Conservation (phyloP, 2,888 invertebrate species). For the Microctonus hyperodae region DNA sequence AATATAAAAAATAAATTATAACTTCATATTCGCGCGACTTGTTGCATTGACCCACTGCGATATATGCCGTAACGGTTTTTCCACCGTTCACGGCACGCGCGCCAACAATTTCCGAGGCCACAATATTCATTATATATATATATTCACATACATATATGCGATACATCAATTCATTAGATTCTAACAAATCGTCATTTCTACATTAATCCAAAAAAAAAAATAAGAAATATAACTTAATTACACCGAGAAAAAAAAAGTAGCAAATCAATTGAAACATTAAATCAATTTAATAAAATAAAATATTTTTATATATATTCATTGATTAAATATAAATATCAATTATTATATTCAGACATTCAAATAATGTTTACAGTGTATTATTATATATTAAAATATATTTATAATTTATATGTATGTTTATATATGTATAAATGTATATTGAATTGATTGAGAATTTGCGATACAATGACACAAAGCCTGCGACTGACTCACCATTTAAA, state of each 20-base stretch:
- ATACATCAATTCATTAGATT: slow-evolving; percentile 11
- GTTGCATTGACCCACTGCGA: slow-evolving; percentile 56
- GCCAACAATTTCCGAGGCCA: not conserved
- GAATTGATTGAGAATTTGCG: not conserved
- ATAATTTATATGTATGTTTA: not conserved
- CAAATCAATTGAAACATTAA: too few species aligned
- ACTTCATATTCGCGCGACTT: slow-evolving; percentile 48
- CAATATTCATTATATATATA: not conserved
- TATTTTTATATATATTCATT: too few species aligned
- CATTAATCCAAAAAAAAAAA: too few species aligned
- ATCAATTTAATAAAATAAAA: too few species aligned
- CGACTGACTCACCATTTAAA: slow-evolving; percentile 56
- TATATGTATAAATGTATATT: not conserved
- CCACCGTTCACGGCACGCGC: slow-evolving; percentile 10
- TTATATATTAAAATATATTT: not conserved
- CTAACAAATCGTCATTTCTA: slow-evolving; percentile 21
- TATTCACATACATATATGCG: too few species aligned
- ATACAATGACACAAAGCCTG: slow-evolving; percentile 3
- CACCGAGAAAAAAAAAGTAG: too few species aligned
- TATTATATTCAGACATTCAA: too few species aligned
- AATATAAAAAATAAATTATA: not conserved
- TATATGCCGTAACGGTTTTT: slow-evolving; percentile 31
- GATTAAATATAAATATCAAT: too few species aligned
- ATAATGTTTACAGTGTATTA: too few species aligned
- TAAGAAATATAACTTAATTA: too few species aligned